These are phyloP conservation scores for Archips crataeganus DNA, from an alignment of 2,888 invertebrate species.

Conservation along the genomic window DNA sequence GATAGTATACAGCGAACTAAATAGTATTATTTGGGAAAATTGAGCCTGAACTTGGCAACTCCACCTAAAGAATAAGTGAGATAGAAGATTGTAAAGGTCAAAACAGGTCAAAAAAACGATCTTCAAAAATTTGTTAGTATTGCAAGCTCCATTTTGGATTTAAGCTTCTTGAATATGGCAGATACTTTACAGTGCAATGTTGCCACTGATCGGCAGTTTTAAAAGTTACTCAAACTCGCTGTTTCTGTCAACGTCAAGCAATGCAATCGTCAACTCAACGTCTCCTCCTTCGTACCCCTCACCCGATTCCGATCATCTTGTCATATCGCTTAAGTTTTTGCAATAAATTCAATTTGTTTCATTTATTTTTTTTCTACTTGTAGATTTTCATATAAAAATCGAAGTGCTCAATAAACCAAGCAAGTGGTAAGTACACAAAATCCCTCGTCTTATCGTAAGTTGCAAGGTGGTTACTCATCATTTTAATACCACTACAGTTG, in stretches of 20 bases:
- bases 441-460: conserved; percentile 50
- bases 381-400: conserved; percentile 57
- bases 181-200: neutral
- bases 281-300: conserved; percentile 49
- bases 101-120: too few relatives aligned
- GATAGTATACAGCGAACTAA: too few relatives aligned
- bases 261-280: neutral
- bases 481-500: conserved; percentile 49
- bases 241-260: conserved; percentile 56
- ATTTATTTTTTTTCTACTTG: conserved; percentile 68
- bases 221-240: conserved; percentile 28
- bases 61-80: too few relatives aligned
- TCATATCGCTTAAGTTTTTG: conserved; percentile 71
- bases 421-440: conserved; percentile 63
- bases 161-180: too few relatives aligned
- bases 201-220: conserved; percentile 4
- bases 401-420: conserved; percentile 54
- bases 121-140: too few relatives aligned
- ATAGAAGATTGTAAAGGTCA: too few relatives aligned
- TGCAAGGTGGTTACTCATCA: conserved; percentile 59
- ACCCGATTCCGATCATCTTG: conserved; percentile 71
- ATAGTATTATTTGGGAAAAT: too few relatives aligned
- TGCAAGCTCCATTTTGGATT: too few relatives aligned
- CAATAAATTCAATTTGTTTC: conserved; percentile 75
- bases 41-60: too few relatives aligned